phyloP scores from a whole-genome alignment of 2,797 vertebrate genomes.

The Protosalanx chinensis region DNA sequence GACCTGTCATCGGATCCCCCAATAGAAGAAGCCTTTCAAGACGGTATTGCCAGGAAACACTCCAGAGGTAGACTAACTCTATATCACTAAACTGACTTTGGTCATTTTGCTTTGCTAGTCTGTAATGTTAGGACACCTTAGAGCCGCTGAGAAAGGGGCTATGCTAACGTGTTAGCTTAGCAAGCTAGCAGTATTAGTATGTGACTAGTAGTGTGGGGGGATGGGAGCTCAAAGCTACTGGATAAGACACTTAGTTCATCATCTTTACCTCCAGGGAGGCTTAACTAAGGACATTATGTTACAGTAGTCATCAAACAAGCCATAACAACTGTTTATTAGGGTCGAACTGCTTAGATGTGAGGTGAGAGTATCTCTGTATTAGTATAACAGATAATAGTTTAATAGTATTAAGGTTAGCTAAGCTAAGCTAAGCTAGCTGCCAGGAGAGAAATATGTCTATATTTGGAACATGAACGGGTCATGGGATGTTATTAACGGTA shows the following conservation, averaged over 20 bases:
- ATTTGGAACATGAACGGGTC: background rate
- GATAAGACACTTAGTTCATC: background rate
- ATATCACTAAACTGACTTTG: background rate
- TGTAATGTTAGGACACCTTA: no score
- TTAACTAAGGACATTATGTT: background rate
- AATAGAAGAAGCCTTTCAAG: background rate
- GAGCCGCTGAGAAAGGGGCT: no score
- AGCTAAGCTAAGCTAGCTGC: background rate
- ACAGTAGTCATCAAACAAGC: background rate
- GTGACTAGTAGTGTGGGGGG: background rate
- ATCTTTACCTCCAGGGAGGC: background rate
- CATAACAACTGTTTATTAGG: no score
- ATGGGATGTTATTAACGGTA: no score
- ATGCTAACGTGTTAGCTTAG: no score
- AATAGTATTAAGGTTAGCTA: background rate
- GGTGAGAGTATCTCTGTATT: background rate
- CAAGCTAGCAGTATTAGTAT: background rate
- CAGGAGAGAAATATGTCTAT: background rate
- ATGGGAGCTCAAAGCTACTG: background rate
- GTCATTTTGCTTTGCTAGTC: no score
- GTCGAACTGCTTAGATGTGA: no score
- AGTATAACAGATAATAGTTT: background rate
- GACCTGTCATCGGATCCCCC: slow-evolving; percentile 2
- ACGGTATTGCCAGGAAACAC: background rate
- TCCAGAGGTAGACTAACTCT: background rate